Evolutionary conservation across 2,113 vertebrate species (phyloP), one percentile per base, ranked within the genome.

Genomic region (Galbula dea): DNA sequence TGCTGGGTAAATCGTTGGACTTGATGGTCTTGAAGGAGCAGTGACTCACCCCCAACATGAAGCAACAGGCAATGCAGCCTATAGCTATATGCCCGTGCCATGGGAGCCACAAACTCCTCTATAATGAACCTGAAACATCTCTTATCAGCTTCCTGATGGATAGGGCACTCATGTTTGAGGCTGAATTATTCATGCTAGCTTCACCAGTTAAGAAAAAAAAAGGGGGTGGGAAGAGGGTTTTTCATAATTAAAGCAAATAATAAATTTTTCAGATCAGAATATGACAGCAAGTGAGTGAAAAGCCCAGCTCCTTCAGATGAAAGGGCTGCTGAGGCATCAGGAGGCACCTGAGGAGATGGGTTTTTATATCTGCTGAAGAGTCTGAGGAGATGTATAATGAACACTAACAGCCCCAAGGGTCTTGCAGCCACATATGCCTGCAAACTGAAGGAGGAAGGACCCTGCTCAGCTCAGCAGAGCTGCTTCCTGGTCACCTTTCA

Each of bases 401-500:
- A 32, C 27, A 4, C n/a, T 29, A 46, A 59, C 41, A 63, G 73
- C 41, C 61, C 27, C 2, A 0, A 32, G 23, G 30, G 65, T 27
- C 89, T 71, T 9, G 0, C 37, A 46, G 71, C 23, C 65, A 55
- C 1, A 1, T 22, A 15, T 1, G 0, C 52, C 46, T 72, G 65
- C 39, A 48, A 34, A 73, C 6, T 15, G 29, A 39, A 67, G 15
- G 46, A 18, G 4, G 39, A 57, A 82, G 43, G 59, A 54, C 43
- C 16, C 36, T 10, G n/a, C 49, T 80, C 18, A 32, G 58, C 41
- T 62, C 77, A 43, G 30, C 15, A 0, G 65, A 82, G 71, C 36
- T 2, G 6, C 15, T 73, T 37, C 18, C 41, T 4, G 0, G 46
- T 45, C 46, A 26, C 6, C 2, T 61, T 66, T 76, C 1, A 2